These are phyloP conservation scores for Lamellibrachia luymesi DNA, from an alignment of 1,140 invertebrate species.

Conservation along the genomic window DNA sequence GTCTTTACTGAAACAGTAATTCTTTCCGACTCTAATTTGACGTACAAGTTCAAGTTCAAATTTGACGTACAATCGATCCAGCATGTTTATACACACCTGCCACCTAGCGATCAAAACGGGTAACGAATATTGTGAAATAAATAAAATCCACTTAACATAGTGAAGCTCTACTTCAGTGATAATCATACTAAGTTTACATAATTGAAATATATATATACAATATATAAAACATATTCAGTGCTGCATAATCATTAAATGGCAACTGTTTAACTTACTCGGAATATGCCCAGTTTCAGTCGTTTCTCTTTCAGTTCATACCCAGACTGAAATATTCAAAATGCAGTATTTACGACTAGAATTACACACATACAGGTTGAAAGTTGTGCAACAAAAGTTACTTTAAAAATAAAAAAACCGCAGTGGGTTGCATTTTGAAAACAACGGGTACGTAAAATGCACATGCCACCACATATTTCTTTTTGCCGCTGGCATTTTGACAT, in stretches of 20 bases:
- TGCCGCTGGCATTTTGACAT: too few relatives aligned
- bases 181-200: background rate
- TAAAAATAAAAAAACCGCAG: too few relatives aligned
- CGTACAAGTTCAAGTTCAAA: too few relatives aligned
- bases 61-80: too few relatives aligned
- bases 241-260: too few relatives aligned
- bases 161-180: background rate
- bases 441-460: too few relatives aligned
- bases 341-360: background rate
- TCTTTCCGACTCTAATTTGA: too few relatives aligned
- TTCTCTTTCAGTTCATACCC: background rate
- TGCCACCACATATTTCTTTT: too few relatives aligned
- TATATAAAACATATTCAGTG: background rate
- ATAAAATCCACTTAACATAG: background rate
- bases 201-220: background rate
- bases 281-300: background rate
- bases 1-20: too few relatives aligned
- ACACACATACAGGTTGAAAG: background rate
- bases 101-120: too few relatives aligned
- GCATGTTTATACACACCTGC: too few relatives aligned
- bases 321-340: background rate
- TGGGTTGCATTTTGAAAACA: too few relatives aligned
- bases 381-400: background rate
- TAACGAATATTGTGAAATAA: background rate
- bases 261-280: background rate